A percentile compares a stretch with the other conserved stretches of the same genome.
Evolutionary conservation across 2,113 vertebrate genomes (phyloP).

Genomic region (Ammodytes dubius): DNA sequence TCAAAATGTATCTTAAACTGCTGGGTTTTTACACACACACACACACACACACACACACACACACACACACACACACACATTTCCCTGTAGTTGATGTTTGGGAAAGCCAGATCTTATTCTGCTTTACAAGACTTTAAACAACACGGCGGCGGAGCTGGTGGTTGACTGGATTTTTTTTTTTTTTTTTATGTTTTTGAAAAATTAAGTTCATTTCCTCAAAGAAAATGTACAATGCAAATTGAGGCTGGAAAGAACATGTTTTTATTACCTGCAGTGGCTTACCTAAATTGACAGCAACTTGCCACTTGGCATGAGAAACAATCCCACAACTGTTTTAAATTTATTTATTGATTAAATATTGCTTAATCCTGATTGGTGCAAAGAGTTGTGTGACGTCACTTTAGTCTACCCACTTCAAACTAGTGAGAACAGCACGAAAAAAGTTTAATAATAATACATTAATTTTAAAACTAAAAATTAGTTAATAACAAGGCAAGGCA

Average conservation of each 20-base stretch:
- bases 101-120: not conserved
- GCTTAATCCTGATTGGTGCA: not conserved
- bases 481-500: too few species aligned
- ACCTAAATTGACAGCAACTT: too few species aligned
- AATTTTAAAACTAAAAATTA: not conserved
- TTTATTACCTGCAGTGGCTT: too few species aligned
- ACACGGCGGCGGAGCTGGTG: not conserved
- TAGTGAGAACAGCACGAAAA: not conserved
- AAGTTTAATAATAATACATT: too few species aligned
- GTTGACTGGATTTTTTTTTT: not conserved
- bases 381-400: not conserved
- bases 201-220: too few species aligned
- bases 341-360: not conserved
- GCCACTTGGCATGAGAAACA: not conserved
- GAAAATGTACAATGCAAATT: not conserved
- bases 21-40: not conserved
- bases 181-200: too few species aligned
- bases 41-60: constrained; percentile 2
- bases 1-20: constrained; percentile 29
- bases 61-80: constrained; percentile 25
- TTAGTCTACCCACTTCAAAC: not conserved
- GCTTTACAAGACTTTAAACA: constrained; percentile 3
- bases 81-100: not conserved
- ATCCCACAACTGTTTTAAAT: not conserved
- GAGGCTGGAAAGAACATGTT: too few species aligned